Percentiles rank a stretch among this genome's conserved stretches.
Evolutionary conservation across 2,888 invertebrate species (phyloP).

Genomic region (Marasmarcha lunaedactyla): DNA sequence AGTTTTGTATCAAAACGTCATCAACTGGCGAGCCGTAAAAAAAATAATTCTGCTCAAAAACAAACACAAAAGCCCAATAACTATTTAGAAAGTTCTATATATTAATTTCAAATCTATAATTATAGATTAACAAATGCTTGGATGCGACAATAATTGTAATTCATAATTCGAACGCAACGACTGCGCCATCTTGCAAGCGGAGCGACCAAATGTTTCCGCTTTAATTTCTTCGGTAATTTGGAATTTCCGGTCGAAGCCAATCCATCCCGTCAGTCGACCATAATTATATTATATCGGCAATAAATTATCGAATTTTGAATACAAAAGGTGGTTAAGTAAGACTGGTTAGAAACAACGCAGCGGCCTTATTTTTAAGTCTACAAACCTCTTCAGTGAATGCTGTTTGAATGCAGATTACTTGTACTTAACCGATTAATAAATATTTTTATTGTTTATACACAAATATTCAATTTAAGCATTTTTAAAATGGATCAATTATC

Average conservation of each 20-base stretch:
- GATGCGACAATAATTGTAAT: slow-evolving; percentile 51
- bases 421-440: no score
- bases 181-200: slow-evolving; percentile 68
- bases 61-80: slow-evolving; percentile 10
- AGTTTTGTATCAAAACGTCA: no score
- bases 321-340: slow-evolving; percentile 55
- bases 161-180: slow-evolving; percentile 56
- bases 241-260: slow-evolving; percentile 63
- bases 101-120: slow-evolving; percentile 4
- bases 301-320: slow-evolving; percentile 69
- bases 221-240: slow-evolving; percentile 70
- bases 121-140: slow-evolving; percentile 34
- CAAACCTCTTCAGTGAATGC: no score
- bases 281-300: slow-evolving; percentile 71
- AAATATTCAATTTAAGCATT: no score
- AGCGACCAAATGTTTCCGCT: slow-evolving; percentile 68
- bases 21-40: no score
- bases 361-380: no score
- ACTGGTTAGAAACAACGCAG: slow-evolving; percentile 40
- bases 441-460: no score
- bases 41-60: no score
- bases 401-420: no score
- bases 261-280: slow-evolving; percentile 63
- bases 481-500: no score
- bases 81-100: slow-evolving; percentile 10